Evolutionary conservation across 2,797 vertebrate genomes (phyloP), one percentile per base, ranked within the genome.

Genomic region (Chiroxiphia lanceolata): DNA sequence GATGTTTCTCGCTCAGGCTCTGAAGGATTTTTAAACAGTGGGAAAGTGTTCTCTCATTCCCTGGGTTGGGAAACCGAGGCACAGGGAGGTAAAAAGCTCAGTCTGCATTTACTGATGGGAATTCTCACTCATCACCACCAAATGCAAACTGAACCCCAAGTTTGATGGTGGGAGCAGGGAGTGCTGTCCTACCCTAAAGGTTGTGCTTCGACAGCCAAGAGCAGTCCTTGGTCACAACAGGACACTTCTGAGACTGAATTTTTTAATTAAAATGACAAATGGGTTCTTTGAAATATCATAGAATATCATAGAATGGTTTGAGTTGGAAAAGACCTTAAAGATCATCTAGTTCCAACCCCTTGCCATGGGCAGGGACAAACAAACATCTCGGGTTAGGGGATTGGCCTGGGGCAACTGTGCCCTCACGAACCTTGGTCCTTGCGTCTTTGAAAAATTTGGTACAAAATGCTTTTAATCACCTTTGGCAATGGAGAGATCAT

Each of bases 1-100:
- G 70, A 31, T 42, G 26, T 27, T 91, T 84, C 81, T 65, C 31
- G 13, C 10, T 68, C 34, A 13, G 33, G 15, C 11, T 61, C 25
- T 67, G 89, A 61, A 57, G 31, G 38, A 11, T 54, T 76, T 82
- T 25, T 8, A 57, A 89, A 3, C 13, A 57, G 9, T 19, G 14
- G 76, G 71, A 27, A 75, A 61, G 5, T 61, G 2, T 44, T 48
- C 34, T 53, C 3, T 57, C 2, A 4, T 48, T 53, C 31, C 6
- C 0, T 48, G 31, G 34, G 5, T 1, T 5, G 67, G 86, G 72
- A 96, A 97, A 96, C 77, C 69, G 91, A 96, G 91, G 91, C 91
- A 92, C 0, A 0, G 45, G 48, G 59, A 38, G 9, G n/a, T 11
- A 60, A 61, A 63, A 77, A 22, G 18, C 25, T 83, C 59, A 4